A percentile compares a stretch with the other conserved stretches of the same genome.
phyloP scores from a whole-genome alignment of 2,113 vertebrate genomes.

The Jacana jacana region DNA sequence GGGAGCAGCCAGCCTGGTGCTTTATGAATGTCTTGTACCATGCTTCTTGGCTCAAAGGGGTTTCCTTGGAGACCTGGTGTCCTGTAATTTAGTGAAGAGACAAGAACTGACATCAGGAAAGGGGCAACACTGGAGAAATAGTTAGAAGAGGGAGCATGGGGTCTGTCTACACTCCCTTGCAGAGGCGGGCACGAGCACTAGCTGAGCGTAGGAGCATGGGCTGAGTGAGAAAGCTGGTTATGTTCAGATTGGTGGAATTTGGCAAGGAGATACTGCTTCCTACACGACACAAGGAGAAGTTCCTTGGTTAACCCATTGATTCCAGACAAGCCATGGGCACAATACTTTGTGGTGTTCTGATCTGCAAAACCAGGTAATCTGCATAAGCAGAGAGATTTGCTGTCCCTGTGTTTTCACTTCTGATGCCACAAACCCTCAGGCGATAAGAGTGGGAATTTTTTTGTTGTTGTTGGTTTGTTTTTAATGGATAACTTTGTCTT shows the following conservation, averaged over 20 bases:
- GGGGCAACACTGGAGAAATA: background rate
- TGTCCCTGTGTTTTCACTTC: background rate
- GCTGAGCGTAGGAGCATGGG: conserved; percentile 41
- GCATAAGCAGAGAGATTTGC: background rate
- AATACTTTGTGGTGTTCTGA: background rate
- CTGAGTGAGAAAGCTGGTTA: conserved; percentile 59
- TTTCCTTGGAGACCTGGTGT: conserved; percentile 9
- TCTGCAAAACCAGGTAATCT: background rate
- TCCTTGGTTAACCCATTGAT: conserved; percentile 25
- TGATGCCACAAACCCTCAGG: background rate
- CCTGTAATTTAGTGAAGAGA: background rate
- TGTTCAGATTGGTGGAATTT: conserved; percentile 59
- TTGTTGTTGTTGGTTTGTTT: no score
- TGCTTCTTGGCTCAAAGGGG: background rate
- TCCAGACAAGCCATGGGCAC: background rate
- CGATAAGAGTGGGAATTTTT: background rate
- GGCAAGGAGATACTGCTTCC: conserved; percentile 50
- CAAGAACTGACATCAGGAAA: background rate
- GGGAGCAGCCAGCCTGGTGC: background rate
- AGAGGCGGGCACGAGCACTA: conserved; percentile 45
- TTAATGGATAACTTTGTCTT: background rate
- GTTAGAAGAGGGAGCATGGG: background rate
- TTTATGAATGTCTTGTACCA: background rate
- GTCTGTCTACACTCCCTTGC: conserved; percentile 6
- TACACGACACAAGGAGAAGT: conserved; percentile 20